Conservation (phyloP, 1,140 invertebrate species). For the Procambarus clarkii region DNA sequence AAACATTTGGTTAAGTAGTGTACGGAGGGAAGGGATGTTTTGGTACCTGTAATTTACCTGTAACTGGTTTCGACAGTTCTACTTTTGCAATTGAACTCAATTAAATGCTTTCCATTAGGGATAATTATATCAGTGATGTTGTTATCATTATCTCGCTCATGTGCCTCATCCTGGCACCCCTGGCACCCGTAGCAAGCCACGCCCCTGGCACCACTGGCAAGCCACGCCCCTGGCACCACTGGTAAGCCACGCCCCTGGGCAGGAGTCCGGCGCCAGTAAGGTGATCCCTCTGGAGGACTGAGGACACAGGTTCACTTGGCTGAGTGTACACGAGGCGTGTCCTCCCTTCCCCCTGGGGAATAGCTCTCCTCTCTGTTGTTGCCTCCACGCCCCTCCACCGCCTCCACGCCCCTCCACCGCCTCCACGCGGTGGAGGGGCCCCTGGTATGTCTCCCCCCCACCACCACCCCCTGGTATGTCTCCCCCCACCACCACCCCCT, state of each 20-base stretch:
- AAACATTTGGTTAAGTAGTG: no score
- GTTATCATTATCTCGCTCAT: neutral
- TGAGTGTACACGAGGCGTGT: neutral
- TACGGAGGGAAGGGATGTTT: no score
- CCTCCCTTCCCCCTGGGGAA: neutral
- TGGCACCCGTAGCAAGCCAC: no score
- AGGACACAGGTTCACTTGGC: neutral
- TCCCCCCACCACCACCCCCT: no score
- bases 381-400: neutral
- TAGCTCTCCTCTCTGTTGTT: neutral
- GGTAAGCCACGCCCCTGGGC: neutral
- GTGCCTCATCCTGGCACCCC: neutral
- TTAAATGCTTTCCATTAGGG: no score
- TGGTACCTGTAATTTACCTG: no score
- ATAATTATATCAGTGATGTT: no score
- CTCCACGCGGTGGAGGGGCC: no score
- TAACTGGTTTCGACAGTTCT: no score
- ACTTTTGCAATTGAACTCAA: no score
- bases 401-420: neutral
- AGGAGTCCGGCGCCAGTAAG: neutral
- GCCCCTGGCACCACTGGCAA: no score
- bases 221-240: neutral
- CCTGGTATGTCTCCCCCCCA: neutral
- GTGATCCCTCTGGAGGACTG: neutral
- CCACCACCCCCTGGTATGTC: no score